These are phyloP conservation scores for Drosophila chauvacae DNA, from an alignment of 1,140 invertebrate genomes.

Conservation along the genomic window DNA sequence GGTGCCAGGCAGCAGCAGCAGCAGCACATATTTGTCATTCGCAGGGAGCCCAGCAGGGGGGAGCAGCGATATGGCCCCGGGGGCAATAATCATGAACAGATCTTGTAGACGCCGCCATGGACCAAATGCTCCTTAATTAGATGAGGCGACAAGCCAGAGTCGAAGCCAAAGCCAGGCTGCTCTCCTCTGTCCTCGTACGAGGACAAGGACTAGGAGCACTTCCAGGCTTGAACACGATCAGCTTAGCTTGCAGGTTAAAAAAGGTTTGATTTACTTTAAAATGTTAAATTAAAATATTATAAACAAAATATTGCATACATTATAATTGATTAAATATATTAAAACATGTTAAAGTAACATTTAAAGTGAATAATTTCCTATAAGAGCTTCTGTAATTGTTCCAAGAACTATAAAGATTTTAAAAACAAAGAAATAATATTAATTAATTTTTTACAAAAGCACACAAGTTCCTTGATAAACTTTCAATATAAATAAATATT, in stretches of 20 bases:
- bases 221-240: slow-evolving; percentile 36
- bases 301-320: neutral
- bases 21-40: slow-evolving; percentile 76
- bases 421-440: neutral
- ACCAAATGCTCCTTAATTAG: slow-evolving; percentile 80
- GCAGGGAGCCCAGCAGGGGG: slow-evolving; percentile 47
- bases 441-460: neutral
- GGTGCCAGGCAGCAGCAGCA: slow-evolving; percentile 54
- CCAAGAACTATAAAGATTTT: neutral
- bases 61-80: slow-evolving; percentile 59
- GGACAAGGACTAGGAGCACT: slow-evolving; percentile 12
- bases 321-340: neutral
- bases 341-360: neutral
- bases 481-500: neutral
- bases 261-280: neutral
- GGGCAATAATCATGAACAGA: slow-evolving; percentile 77
- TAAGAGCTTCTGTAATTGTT: neutral
- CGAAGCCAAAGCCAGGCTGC: slow-evolving; percentile 8
- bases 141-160: slow-evolving; percentile 71
- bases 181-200: neutral
- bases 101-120: slow-evolving; percentile 67
- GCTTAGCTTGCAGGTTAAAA: neutral
- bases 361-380: neutral
- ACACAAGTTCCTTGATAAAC: no score
- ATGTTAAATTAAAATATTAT: neutral